These are phyloP conservation scores for Lepidotrigona ventralis DNA, from an alignment of 1,140 invertebrate genomes.

Conservation along the genomic window DNA sequence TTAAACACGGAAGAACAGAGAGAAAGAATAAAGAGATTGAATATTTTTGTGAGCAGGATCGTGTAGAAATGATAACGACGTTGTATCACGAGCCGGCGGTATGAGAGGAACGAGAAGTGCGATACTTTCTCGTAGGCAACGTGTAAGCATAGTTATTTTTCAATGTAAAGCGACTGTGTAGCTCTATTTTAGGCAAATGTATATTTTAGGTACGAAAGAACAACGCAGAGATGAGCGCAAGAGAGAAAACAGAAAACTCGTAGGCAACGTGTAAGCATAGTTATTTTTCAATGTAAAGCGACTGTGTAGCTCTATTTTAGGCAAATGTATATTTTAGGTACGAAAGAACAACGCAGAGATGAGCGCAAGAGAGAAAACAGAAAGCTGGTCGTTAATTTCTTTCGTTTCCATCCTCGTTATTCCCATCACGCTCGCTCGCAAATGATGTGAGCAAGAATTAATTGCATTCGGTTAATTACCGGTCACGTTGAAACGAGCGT, in stretches of 20 bases:
- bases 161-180: conserved; percentile 58
- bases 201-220: conserved; percentile 61
- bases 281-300: conserved; percentile 62
- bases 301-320: conserved; percentile 56
- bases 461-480: not conserved
- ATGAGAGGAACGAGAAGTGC: conserved; percentile 14
- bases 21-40: not conserved
- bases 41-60: conserved; percentile 40
- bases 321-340: conserved; percentile 67
- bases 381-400: not conserved
- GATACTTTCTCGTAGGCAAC: conserved; percentile 43
- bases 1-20: not conserved
- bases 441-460: not conserved
- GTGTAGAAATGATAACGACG: not conserved
- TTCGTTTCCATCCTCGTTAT: not conserved
- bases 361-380: not conserved
- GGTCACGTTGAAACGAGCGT: not conserved
- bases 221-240: not conserved
- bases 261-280: conserved; percentile 51
- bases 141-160: conserved; percentile 58
- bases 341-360: conserved; percentile 12
- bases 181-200: conserved; percentile 62
- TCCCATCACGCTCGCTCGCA: not conserved
- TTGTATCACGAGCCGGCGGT: not conserved
- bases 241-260: too few relatives aligned